These are phyloP conservation scores for Nebria ingens DNA, from an alignment of 1,140 invertebrate species.

Conservation along the genomic window DNA sequence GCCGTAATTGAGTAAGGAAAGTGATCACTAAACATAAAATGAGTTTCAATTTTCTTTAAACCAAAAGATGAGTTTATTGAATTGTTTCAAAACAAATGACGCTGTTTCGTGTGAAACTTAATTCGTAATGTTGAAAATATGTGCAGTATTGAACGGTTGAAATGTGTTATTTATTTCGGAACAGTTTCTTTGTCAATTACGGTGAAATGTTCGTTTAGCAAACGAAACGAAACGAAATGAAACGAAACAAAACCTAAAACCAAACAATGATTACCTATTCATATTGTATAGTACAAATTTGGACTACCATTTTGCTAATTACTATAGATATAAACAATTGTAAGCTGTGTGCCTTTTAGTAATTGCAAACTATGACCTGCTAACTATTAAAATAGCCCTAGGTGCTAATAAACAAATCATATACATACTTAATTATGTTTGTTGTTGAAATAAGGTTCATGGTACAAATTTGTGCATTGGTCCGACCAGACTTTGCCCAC, in stretches of 20 bases:
- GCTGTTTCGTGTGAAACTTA: not conserved
- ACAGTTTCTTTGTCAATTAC: too few relatives aligned
- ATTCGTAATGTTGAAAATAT: too few relatives aligned
- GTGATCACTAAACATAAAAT: too few relatives aligned
- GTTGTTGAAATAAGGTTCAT: too few relatives aligned
- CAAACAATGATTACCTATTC: constrained; percentile 13
- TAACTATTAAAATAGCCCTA: constrained; percentile 21
- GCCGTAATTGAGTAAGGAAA: too few relatives aligned
- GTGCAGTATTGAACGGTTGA: too few relatives aligned
- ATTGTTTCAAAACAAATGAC: not conserved
- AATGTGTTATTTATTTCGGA: too few relatives aligned
- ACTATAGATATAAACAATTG: constrained; percentile 34
- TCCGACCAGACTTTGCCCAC: too few relatives aligned
- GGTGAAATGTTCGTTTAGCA: not conserved
- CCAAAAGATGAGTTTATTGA: too few relatives aligned
- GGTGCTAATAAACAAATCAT: not conserved
- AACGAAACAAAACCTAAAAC: not conserved
- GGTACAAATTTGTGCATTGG: not conserved
- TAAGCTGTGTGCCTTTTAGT: constrained; percentile 35
- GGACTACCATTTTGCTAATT: constrained; percentile 35
- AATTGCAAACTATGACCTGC: constrained; percentile 35
- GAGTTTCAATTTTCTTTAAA: too few relatives aligned
- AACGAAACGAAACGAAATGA: not conserved
- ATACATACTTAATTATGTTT: too few relatives aligned
- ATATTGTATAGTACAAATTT: constrained; percentile 34